Conservation (phyloP, 2,888 invertebrate genomes). For the Lasioglossum morio region DNA sequence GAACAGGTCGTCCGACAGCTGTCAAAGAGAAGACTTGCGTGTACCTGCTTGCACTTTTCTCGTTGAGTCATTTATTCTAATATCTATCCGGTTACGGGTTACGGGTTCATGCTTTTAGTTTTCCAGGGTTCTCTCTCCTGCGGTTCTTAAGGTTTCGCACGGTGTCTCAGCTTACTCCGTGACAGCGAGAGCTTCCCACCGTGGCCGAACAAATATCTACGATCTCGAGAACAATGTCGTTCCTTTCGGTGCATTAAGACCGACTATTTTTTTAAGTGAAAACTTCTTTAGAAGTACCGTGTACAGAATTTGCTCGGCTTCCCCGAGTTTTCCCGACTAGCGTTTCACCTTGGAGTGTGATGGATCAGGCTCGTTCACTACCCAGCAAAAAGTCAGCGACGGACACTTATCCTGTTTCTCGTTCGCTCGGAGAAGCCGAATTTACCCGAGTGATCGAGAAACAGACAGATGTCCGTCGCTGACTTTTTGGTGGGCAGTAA, state of each 20-base stretch:
- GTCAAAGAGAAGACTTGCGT: constrained; percentile 57
- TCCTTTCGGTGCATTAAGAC: neutral
- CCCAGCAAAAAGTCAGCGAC: too few relatives aligned
- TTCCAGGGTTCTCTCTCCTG: constrained; percentile 72
- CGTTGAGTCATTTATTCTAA: constrained; percentile 67
- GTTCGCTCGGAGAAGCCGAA: too few relatives aligned
- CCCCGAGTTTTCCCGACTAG: too few relatives aligned
- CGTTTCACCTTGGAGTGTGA: too few relatives aligned
- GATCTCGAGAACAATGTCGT: neutral
- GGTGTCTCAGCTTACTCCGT: constrained; percentile 69
- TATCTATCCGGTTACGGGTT: constrained; percentile 73
- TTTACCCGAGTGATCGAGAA: too few relatives aligned
- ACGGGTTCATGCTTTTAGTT: constrained; percentile 65
- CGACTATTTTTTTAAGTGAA: neutral
- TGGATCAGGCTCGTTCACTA: too few relatives aligned
- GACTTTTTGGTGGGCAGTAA: too few relatives aligned
- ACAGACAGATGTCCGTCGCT: too few relatives aligned
- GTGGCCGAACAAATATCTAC: neutral
- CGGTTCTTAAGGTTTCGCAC: constrained; percentile 78
- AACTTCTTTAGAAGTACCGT: too few relatives aligned
- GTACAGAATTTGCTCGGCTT: too few relatives aligned
- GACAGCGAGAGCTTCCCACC: constrained; percentile 25
- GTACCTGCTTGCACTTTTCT: constrained; percentile 53
- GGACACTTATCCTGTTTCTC: too few relatives aligned
- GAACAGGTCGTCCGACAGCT: neutral